A percentile compares a stretch with the other conserved stretches of the same genome.
Conservation (phyloP, 2,113 vertebrate species). For the Indri indri region DNA sequence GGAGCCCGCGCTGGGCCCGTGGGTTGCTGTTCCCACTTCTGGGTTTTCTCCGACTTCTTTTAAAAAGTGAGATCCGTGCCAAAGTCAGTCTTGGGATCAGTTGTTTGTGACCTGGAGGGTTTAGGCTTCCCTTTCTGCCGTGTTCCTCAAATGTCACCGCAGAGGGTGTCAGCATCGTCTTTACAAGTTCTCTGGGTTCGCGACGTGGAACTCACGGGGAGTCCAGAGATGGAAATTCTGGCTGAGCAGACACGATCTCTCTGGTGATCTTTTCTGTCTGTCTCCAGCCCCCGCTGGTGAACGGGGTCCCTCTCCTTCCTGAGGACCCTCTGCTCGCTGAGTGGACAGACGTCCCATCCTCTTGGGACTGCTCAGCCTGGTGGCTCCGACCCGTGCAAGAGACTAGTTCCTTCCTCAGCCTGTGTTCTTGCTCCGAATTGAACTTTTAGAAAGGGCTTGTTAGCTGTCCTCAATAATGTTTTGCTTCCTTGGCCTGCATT, state of each 20-base stretch:
- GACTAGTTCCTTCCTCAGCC: not conserved
- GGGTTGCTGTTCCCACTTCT: not conserved
- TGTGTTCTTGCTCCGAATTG: not conserved
- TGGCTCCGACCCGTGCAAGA: not conserved
- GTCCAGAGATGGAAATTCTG: not conserved
- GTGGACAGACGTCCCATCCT: not conserved
- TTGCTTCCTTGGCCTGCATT: not conserved
- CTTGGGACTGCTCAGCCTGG: not conserved
- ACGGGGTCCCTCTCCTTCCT: too few relatives aligned
- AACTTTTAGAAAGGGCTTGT: not conserved
- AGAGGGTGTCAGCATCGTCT: not conserved
- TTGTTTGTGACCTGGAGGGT: not conserved
- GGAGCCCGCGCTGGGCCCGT: too few relatives aligned
- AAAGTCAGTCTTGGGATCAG: not conserved
- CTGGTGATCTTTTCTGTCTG: not conserved
- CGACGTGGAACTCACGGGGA: too few relatives aligned
- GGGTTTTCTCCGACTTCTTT: not conserved
- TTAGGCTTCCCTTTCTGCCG: not conserved
- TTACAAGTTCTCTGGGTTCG: not conserved
- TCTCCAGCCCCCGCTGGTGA: not conserved
- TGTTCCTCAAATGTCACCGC: not conserved
- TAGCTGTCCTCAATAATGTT: not conserved
- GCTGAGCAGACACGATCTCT: accelerated
- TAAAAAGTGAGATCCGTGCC: not conserved
- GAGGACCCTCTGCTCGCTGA: not conserved